Conservation (phyloP, 2,113 vertebrate species). For the Nothobranchius furzeri region DNA sequence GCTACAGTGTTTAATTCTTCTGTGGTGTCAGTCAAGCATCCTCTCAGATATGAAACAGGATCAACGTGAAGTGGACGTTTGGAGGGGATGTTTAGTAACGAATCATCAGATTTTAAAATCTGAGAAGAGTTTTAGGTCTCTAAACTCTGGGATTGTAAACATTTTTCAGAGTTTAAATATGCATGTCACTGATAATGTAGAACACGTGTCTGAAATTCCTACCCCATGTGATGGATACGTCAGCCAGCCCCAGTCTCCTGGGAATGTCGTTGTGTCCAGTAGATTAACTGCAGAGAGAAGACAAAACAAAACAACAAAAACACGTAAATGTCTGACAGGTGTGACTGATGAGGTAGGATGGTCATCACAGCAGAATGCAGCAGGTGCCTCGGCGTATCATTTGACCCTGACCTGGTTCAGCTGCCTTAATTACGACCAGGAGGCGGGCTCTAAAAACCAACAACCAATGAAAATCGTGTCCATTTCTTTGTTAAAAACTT, state of each 20-base stretch:
- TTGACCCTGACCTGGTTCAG: slow-evolving; percentile 62
- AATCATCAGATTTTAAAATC: too few species aligned
- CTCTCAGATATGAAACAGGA: too few species aligned
- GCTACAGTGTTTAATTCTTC: slow-evolving; percentile 40
- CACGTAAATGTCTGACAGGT: slow-evolving; percentile 43
- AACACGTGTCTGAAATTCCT: slow-evolving; percentile 38
- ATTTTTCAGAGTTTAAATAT: neutral
- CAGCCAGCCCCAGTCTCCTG: slow-evolving; percentile 96
- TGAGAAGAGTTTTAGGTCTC: too few species aligned
- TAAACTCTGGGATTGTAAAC: too few species aligned
- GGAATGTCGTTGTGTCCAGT: slow-evolving; percentile 88
- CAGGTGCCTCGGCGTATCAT: slow-evolving; percentile 39
- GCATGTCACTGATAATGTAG: too few species aligned
- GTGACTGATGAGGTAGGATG: slow-evolving; percentile 64
- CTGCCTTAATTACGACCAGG: too few species aligned
- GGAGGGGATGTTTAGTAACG: too few species aligned
- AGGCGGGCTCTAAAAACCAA: too few species aligned
- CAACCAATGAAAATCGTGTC: too few species aligned
- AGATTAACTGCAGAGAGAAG: slow-evolving; percentile 87
- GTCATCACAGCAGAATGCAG: slow-evolving; percentile 38
- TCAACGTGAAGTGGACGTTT: too few species aligned
- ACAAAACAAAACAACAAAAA: slow-evolving; percentile 51
- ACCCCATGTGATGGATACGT: slow-evolving; percentile 93
- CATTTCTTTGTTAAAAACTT: too few species aligned
- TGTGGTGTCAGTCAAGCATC: slow-evolving; percentile 8